Conservation (phyloP, 2,888 invertebrate species). For the Agrotis exclamationis region DNA sequence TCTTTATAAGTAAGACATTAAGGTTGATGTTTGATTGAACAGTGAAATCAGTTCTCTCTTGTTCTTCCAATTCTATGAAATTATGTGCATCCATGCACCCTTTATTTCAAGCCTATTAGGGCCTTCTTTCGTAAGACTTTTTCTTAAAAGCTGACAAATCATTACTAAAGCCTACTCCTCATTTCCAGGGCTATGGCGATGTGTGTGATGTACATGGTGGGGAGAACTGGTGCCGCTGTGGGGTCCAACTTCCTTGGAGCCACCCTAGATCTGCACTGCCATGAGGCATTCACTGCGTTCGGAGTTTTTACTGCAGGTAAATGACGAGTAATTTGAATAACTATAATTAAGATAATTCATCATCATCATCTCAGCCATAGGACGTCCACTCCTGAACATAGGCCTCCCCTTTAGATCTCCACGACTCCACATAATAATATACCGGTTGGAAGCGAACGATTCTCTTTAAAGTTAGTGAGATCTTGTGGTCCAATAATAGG, state of each 20-base stretch:
- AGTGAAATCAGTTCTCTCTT: no score
- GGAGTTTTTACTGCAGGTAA: constrained; percentile 87
- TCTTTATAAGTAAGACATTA: neutral
- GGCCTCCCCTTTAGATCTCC: no score
- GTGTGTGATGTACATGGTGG: constrained; percentile 92
- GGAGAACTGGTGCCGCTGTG: constrained; percentile 92
- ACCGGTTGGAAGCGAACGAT: no score
- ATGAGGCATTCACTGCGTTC: constrained; percentile 91
- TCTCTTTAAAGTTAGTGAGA: no score
- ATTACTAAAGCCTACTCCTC: no score
- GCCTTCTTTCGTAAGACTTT: neutral
- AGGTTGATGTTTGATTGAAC: neutral
- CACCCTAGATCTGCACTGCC: constrained; percentile 91
- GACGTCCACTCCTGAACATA: no score
- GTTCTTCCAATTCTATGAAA: neutral
- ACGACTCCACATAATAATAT: no score
- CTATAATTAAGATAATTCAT: no score
- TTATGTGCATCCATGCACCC: no score
- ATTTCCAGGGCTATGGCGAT: constrained; percentile 91
- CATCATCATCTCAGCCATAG: no score
- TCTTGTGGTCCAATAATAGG: no score
- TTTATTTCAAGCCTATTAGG: neutral
- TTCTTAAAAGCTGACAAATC: neutral
- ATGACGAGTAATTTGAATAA: no score
- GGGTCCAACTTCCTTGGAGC: constrained; percentile 92